phyloP scores from a whole-genome alignment of 2,888 invertebrate species.

The Cephus sareptanus region DNA sequence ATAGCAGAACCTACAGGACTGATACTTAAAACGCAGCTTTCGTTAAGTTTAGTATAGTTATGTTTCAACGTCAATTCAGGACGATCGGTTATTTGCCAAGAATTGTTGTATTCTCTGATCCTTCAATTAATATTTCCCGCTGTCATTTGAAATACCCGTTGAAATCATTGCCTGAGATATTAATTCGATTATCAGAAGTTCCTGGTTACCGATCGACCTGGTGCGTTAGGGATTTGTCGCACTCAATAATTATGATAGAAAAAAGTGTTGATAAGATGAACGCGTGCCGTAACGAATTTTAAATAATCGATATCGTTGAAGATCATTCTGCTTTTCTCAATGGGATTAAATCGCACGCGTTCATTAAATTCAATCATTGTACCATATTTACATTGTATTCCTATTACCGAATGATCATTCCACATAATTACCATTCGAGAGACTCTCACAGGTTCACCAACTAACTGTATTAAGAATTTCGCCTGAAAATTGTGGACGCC shows the following conservation, averaged over 20 bases:
- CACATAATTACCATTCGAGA: neutral
- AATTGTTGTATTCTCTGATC: neutral
- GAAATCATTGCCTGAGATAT: neutral
- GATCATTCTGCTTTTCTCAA: neutral
- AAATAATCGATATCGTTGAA: neutral
- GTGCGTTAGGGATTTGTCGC: neutral
- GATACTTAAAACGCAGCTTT: conserved; percentile 22
- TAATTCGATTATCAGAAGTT: neutral
- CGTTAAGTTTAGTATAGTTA: conserved; percentile 11
- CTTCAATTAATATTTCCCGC: neutral
- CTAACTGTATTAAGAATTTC: neutral
- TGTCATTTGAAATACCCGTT: neutral
- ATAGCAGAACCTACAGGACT: conserved; percentile 14
- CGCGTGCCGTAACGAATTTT: neutral
- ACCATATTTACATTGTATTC: neutral
- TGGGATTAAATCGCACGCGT: neutral
- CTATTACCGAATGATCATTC: neutral
- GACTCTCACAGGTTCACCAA: neutral
- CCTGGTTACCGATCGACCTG: neutral
- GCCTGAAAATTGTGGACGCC: neutral
- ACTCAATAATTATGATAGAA: neutral
- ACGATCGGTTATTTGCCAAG: neutral
- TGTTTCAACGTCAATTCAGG: neutral
- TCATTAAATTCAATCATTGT: neutral
- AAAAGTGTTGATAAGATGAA: neutral